Conservation (phyloP, 37 sponge, comb jelly and placozoan genomes). For the Tethya wilhelma region DNA sequence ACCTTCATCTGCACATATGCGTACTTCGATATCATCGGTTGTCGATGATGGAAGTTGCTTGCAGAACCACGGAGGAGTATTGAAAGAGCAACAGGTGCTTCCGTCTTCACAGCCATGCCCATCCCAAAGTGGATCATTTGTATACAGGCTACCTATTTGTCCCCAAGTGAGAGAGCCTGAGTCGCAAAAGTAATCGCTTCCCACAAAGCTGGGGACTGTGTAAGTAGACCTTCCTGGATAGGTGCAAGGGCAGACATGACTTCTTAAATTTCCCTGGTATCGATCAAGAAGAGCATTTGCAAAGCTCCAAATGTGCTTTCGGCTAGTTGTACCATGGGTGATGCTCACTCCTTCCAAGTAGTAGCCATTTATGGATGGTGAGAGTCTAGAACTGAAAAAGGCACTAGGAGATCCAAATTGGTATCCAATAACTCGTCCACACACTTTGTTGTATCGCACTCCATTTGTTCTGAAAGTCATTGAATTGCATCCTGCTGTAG, state of each 20-base stretch:
- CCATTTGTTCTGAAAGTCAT: not conserved
- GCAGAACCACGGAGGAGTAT: slow-evolving; percentile 45
- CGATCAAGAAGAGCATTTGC: no score
- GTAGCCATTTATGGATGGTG: not conserved
- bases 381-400: not conserved
- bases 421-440: slow-evolving; percentile 15
- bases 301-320: slow-evolving; percentile 19
- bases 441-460: slow-evolving; percentile 3
- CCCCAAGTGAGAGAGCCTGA: not conserved
- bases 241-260: no score
- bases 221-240: no score
- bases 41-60: not conserved
- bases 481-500: not conserved
- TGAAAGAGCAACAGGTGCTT: slow-evolving; percentile 7
- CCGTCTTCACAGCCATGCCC: slow-evolving; percentile 32
- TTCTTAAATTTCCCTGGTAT: no score
- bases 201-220: no score
- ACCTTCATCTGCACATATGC: slow-evolving; percentile 34
- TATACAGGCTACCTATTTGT: not conserved
- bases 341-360: slow-evolving; percentile 15
- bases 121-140: slow-evolving; percentile 43
- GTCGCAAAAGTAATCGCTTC: slow-evolving; percentile 28
- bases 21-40: slow-evolving; percentile 23
- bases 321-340: not conserved
- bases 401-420: slow-evolving; percentile 6